Base-by-base conservation (phyloP, 2,888 invertebrate genomes). In the Gymnosoma rotundatum region DNA sequence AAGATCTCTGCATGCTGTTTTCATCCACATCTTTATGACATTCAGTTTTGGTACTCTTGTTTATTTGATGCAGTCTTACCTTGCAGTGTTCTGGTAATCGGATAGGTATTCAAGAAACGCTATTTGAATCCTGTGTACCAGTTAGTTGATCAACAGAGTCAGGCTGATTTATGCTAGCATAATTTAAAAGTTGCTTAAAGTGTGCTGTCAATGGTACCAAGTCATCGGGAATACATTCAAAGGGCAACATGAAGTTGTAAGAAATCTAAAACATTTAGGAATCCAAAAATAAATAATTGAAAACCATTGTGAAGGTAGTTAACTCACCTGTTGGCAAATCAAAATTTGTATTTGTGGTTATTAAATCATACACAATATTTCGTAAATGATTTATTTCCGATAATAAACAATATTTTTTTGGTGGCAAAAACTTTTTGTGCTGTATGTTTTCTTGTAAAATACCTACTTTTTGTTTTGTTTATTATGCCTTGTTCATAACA, bases 111-210 rank as follows among this genome's bases (percentile, higher is more conserved):
- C 99, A 99, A 0, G 98, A 97, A 45, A 99, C 95, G 92, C 98
- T 98, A 89, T 98, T 98, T 36, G 98, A 97, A 89, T 97, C 97
- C 88, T 98, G 98, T 0, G 97, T 96, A 0, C 97, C 98, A 8
- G 98, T 98, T 66, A 99, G 93, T 92, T 99, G 98, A 93, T 99
- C 99, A 1, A 99, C 97, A 0, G 98, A 98, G 92, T 99, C 99
- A 88, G 99, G 98, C 89, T 97, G 97, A 88, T 96, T 95, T 84
- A 94, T 92, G 0, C 94, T 95, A 0, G 98, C 98, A 91, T 96
- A 94, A 9, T 96, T 96, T 80, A 99, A 93, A 61, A 99, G 94
- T 88, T 98, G 97, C 93, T 99, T 99, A 93, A 99, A 98, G 93
- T 98, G 97, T 0, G 98, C 98, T 8, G 98, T 98, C 50, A 99